Conservation (phyloP, 1,140 invertebrate species). For the Aporrectodea caliginosa region DNA sequence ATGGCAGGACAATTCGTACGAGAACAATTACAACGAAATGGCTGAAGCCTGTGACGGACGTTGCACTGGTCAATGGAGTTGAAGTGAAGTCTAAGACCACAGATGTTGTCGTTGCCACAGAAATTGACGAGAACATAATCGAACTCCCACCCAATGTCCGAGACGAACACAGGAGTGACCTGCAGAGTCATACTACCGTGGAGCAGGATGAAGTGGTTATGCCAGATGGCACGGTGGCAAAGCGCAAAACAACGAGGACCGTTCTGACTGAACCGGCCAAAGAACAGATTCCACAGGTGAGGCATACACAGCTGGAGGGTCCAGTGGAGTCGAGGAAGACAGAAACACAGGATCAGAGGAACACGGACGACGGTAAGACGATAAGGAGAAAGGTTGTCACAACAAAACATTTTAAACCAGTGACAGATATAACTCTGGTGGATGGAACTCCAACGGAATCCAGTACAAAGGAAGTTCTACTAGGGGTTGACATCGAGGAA, state of each 20-base stretch:
- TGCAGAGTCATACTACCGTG: neutral
- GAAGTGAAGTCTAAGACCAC: neutral
- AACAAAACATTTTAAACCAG: neutral
- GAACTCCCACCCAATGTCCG: constrained; percentile 9
- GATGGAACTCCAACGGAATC: neutral
- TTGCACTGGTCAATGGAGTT: neutral
- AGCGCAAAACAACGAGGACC: neutral
- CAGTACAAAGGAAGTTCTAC: neutral
- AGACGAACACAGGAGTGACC: neutral
- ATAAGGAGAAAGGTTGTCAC: neutral
- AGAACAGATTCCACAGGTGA: neutral
- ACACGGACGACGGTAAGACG: neutral
- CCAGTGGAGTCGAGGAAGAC: neutral
- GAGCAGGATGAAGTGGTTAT: neutral
- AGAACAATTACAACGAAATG: neutral
- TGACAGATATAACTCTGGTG: neutral
- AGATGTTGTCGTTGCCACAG: neutral
- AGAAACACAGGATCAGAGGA: neutral
- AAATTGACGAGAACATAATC: constrained; percentile 24
- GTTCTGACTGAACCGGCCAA: neutral
- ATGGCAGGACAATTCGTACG: neutral
- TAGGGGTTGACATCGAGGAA: constrained; percentile 16
- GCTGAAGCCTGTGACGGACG: neutral
- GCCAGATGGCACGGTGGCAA: neutral
- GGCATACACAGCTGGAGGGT: neutral